Percentiles rank a stretch among this genome's conserved stretches.
These are phyloP conservation scores for Taphrorychus bicolor DNA, from an alignment of 2,888 invertebrate genomes.

Conservation along the genomic window DNA sequence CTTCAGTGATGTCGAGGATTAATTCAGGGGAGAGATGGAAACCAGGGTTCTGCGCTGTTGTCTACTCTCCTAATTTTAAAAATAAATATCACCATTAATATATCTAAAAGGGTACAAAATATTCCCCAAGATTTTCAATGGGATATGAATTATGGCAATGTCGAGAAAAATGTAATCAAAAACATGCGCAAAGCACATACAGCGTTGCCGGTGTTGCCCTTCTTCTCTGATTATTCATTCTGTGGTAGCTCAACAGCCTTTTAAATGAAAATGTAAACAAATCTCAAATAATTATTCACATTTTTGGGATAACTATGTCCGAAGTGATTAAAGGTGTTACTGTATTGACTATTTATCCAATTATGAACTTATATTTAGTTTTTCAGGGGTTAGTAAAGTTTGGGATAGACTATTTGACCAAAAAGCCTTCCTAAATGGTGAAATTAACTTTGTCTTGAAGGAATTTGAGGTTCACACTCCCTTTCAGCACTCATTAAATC, in stretches of 20 bases:
- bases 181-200: too few species aligned
- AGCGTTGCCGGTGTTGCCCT: too few species aligned
- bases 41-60: background rate
- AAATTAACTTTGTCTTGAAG: constrained; percentile 81
- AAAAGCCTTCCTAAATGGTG: constrained; percentile 83
- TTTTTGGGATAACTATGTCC: background rate
- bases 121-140: too few species aligned
- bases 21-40: background rate
- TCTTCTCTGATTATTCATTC: too few species aligned
- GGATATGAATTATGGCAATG: too few species aligned
- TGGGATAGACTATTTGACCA: constrained; percentile 89
- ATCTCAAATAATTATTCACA: too few species aligned
- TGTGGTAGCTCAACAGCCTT: too few species aligned
- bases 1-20: background rate
- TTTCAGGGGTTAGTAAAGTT: constrained; percentile 79
- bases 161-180: too few species aligned
- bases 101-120: too few species aligned
- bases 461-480: constrained; percentile 94
- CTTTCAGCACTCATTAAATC: background rate
- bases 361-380: background rate
- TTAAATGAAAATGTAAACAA: too few species aligned
- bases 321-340: background rate
- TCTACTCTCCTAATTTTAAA: background rate
- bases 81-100: too few species aligned
- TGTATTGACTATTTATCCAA: background rate